A percentile compares a stretch with the other conserved stretches of the same genome.
Evolutionary conservation across 2,113 vertebrate species (phyloP).

Genomic region (Vimba vimba): DNA sequence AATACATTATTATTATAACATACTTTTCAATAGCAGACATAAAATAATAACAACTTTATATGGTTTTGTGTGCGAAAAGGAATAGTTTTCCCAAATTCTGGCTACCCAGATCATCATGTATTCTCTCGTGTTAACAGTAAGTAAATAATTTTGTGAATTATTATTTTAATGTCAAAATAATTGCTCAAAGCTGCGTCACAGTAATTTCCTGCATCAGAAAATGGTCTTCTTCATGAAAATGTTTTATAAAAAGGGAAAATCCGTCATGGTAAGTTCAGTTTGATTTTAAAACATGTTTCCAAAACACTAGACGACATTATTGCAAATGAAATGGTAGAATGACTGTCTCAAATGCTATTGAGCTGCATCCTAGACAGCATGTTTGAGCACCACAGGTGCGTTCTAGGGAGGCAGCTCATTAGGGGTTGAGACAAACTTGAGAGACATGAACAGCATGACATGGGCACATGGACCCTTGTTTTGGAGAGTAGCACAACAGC

Average conservation of each 20-base stretch:
- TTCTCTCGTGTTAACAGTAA: not conserved
- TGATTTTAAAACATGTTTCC: not conserved
- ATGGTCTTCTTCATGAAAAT: not conserved
- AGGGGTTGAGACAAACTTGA: not conserved
- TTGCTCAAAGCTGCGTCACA: not conserved
- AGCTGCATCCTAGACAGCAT: not conserved
- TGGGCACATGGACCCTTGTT: constrained; percentile 61
- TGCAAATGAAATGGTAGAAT: not conserved
- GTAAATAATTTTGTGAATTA: not conserved
- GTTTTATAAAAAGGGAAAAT: not conserved
- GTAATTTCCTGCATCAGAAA: not conserved
- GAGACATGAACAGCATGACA: not conserved
- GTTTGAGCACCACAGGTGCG: not conserved
- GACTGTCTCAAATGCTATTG: not conserved
- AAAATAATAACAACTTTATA: not conserved
- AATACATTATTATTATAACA: too few species aligned
- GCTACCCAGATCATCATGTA: not conserved
- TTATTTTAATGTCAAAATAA: not conserved
- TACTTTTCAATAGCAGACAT: not conserved
- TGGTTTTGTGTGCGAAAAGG: not conserved
- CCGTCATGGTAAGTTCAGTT: not conserved
- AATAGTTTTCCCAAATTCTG: not conserved
- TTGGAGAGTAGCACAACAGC: constrained; percentile 31
- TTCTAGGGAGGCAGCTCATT: not conserved
- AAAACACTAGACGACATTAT: not conserved